phyloP scores from a whole-genome alignment of 2,113 vertebrate genomes.

The Cyanocitta stelleri region DNA sequence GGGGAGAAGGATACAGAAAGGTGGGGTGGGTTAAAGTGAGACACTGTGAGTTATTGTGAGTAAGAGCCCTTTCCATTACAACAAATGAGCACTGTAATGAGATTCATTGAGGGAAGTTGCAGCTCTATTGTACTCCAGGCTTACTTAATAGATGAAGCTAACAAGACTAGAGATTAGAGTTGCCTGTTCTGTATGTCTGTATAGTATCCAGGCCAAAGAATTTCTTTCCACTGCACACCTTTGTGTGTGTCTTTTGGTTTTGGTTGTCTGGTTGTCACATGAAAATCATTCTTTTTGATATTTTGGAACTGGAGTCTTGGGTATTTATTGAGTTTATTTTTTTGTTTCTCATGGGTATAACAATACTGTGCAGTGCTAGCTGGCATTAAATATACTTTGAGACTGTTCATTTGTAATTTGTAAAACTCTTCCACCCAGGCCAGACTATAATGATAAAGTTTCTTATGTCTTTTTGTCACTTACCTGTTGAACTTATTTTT shows the following conservation, averaged over 20 bases:
- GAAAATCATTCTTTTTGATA: background rate
- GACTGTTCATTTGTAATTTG: background rate
- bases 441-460: background rate
- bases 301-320: background rate
- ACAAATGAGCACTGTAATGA: slow-evolving; percentile 5
- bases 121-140: slow-evolving; percentile 16
- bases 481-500: slow-evolving; percentile 22
- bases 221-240: background rate
- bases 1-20: background rate
- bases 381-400: background rate
- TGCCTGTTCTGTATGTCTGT: background rate
- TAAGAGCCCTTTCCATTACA: slow-evolving; percentile 9
- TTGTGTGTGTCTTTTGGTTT: background rate
- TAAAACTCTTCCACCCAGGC: background rate
- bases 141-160: slow-evolving; percentile 16
- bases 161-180: background rate
- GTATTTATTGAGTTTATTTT: background rate
- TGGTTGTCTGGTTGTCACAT: background rate
- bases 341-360: background rate
- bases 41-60: background rate
- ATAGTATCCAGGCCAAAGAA: background rate
- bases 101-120: slow-evolving; percentile 13
- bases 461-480: background rate
- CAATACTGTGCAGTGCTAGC: background rate
- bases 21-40: background rate